Evolutionary conservation across 2,888 invertebrate species (phyloP).

Genomic region (Acleris sparsana): DNA sequence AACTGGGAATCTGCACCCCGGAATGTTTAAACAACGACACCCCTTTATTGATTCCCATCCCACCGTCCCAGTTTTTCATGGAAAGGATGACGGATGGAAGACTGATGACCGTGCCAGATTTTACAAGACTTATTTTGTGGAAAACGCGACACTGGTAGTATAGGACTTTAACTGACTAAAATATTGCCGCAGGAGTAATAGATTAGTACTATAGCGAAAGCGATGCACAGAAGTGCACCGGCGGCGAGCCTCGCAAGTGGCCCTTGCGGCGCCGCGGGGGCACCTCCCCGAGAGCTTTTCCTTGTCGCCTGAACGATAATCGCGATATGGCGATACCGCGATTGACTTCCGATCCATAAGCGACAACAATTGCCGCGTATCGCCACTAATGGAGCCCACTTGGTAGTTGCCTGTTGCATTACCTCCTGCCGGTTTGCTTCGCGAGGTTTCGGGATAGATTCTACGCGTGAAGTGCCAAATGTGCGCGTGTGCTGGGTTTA

Average conservation of each 20-base stretch:
- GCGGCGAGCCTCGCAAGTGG: slow-evolving; percentile 47
- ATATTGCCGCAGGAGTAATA: too few species aligned
- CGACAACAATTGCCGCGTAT: slow-evolving; percentile 76
- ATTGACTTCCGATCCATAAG: slow-evolving; percentile 73
- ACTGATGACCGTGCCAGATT: too few species aligned
- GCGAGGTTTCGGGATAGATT: neutral
- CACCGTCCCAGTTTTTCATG: too few species aligned
- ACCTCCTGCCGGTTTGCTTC: slow-evolving; percentile 7
- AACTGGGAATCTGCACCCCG: too few species aligned
- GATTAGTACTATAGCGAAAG: neutral
- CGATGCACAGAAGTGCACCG: slow-evolving; percentile 50
- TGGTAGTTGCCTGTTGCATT: slow-evolving; percentile 42
- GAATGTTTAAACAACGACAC: too few species aligned
- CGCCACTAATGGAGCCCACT: slow-evolving; percentile 67
- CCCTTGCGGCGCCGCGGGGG: slow-evolving; percentile 50
- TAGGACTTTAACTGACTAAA: too few species aligned
- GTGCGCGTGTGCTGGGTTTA: too few species aligned
- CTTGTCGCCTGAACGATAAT: slow-evolving; percentile 81
- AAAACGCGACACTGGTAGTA: too few species aligned
- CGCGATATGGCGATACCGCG: slow-evolving; percentile 63
- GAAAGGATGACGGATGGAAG: too few species aligned
- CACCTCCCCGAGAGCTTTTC: slow-evolving; percentile 73
- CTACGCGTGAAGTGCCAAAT: too few species aligned
- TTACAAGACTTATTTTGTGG: too few species aligned
- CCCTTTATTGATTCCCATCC: too few species aligned